Evolutionary conservation across 2,888 invertebrate genomes (phyloP).

Genomic region (Pachliopta kotzebuea): DNA sequence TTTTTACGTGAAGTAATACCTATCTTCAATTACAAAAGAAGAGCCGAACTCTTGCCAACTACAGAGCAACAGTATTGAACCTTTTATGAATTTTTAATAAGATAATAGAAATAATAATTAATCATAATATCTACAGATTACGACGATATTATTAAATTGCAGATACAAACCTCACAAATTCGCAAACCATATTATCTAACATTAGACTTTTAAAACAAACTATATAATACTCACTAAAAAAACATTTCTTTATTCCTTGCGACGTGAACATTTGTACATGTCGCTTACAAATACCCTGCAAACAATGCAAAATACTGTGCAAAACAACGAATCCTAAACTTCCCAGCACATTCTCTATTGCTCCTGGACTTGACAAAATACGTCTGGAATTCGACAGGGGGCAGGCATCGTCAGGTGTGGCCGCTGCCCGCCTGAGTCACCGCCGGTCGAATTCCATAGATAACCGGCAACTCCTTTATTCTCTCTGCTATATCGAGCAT

Average conservation of each 20-base stretch:
- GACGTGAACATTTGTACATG: not conserved
- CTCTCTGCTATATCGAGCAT: constrained; percentile 52
- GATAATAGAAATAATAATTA: not conserved
- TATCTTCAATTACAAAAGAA: too few relatives aligned
- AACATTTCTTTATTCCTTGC: not conserved
- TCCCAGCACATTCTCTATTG: constrained; percentile 31
- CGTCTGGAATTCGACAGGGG: constrained; percentile 63
- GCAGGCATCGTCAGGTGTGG: constrained; percentile 73
- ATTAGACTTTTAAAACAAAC: not conserved
- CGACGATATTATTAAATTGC: not conserved
- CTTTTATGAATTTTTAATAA: not conserved
- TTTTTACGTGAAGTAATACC: too few relatives aligned
- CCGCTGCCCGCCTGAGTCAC: constrained; percentile 64
- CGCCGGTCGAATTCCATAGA: constrained; percentile 70
- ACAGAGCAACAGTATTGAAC: too few relatives aligned
- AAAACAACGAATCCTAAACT: constrained; percentile 4
- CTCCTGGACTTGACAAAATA: constrained; percentile 38
- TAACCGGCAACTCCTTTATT: constrained; percentile 68
- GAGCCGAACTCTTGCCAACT: too few relatives aligned
- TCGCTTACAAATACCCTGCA: constrained; percentile 1
- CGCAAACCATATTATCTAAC: not conserved
- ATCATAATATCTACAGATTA: not conserved
- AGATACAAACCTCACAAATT: not conserved
- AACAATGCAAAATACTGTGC: not conserved
- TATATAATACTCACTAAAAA: too few relatives aligned